Base-by-base conservation (phyloP, 1,140 invertebrate species). In the Harpegnathos saltator region DNA sequence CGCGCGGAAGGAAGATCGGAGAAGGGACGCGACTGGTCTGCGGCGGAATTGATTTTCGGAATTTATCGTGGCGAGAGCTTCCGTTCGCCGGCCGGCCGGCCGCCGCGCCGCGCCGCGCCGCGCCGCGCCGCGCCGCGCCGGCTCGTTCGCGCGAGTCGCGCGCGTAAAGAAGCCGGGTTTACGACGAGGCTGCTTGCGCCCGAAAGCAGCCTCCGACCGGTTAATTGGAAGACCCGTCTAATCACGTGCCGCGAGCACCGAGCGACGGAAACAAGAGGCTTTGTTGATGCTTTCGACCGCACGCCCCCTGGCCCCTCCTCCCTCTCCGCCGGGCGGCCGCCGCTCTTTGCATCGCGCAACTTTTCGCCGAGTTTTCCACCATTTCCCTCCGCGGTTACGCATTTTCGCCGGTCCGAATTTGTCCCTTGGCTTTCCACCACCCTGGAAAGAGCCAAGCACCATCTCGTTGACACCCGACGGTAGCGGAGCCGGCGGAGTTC, bases 61-160 rank as follows among this genome's bases (percentile, higher is more conserved):
- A 94, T 94, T 94, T 94, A 94, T 94, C 91, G 93, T 92, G 89
- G 85, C 91, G 93, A 94, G 93, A 94, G 93, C 93, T 94, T 93
- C 93, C 91, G 93, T 94, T 94, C 78, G 85, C 44, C 74, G 82
- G 50, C 59, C 58, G 24, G 29, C 38, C 65, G 7, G 26, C n/a
- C 19, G 68, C 54, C n/a, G n/a, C n/a, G n/a, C n/a, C n/a, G n/a
- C n/a, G n/a, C n/a, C n/a, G n/a, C n/a, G n/a, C n/a, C n/a, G n/a
- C 78, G 85, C 44, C 74, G 82, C n/a, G 50, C 59, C 58, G 24
- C n/a, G 29, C 38, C 65, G 7, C n/a, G 26, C n/a, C 19, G 68
- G 59, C 65, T 48, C 48, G 22, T 50, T 68, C 77, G 52, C 72
- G 66, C 72, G 29, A n/a, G n/a, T n/a, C 29, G 5, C 84, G 87